Percentiles rank a stretch among this genome's conserved stretches.
Evolutionary conservation across 2,888 invertebrate species (phyloP).

Genomic region (Leptinotarsa juncta): DNA sequence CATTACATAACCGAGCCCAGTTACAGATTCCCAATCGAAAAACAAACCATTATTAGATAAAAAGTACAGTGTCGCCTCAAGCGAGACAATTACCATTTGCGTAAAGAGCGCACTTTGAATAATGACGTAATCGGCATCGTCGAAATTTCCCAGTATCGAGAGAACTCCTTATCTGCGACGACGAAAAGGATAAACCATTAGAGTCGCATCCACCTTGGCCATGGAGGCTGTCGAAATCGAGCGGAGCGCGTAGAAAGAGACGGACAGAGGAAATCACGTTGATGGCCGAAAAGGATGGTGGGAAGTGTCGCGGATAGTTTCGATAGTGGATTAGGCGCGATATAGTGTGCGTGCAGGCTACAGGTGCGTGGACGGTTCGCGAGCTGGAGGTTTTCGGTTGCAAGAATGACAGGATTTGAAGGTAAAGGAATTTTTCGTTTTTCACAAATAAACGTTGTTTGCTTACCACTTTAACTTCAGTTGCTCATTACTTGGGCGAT

Average conservation of each 20-base stretch:
- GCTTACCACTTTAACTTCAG: neutral
- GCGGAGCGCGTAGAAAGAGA: constrained; percentile 1
- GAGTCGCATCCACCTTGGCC: constrained; percentile 52
- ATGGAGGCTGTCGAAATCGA: constrained; percentile 42
- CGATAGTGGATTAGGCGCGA: neutral
- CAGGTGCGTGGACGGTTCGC: constrained; percentile 1
- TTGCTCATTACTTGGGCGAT: neutral
- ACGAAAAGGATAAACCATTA: constrained; percentile 49
- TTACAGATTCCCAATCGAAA: neutral
- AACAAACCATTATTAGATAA: constrained; percentile 4
- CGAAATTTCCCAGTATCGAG: constrained; percentile 49
- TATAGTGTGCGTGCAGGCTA: neutral
- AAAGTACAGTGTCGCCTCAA: constrained; percentile 15
- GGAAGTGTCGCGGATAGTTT: neutral
- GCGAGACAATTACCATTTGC: constrained; percentile 35
- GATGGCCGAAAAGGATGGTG: constrained; percentile 10
- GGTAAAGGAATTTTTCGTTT: neutral
- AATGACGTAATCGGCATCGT: constrained; percentile 47
- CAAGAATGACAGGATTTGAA: constrained; percentile 14
- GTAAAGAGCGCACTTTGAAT: constrained; percentile 43
- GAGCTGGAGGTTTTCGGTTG: neutral
- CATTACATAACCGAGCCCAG: neutral
- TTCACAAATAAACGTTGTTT: neutral
- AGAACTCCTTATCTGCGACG: constrained; percentile 37
- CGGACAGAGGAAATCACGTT: constrained; percentile 3